Percentiles rank a stretch among this genome's conserved stretches.
Conservation (phyloP, 2,113 vertebrate genomes). For the Caranx ignobilis region DNA sequence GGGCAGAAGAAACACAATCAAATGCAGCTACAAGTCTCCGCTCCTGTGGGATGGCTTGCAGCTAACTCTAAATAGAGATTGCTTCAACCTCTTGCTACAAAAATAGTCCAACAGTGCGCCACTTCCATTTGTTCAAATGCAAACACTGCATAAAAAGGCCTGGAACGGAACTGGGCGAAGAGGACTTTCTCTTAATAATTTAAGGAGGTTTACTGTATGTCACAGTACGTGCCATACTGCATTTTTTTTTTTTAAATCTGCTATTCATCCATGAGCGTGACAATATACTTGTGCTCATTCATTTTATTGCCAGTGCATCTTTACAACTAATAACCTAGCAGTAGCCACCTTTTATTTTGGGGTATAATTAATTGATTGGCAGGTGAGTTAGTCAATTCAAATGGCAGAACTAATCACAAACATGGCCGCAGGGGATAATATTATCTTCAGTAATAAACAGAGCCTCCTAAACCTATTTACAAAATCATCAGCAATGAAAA, state of each 20-base stretch:
- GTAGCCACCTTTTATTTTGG: neutral
- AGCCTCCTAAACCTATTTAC: neutral
- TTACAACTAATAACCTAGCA: neutral
- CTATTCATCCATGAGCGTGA: too few relatives aligned
- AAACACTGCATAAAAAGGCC: conserved; percentile 2
- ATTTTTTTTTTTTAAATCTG: too few relatives aligned
- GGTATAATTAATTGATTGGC: conserved; percentile 3
- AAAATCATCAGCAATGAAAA: neutral
- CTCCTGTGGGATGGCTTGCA: conserved; percentile 65
- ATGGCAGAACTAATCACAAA: neutral
- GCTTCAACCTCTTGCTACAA: conserved; percentile 40
- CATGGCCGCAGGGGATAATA: neutral
- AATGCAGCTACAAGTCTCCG: conserved; percentile 46
- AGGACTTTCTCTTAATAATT: neutral
- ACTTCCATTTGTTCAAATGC: conserved; percentile 45
- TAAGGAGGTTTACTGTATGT: neutral
- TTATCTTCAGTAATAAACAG: neutral
- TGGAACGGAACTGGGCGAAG: neutral
- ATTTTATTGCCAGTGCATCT: neutral
- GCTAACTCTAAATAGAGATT: conserved; percentile 55
- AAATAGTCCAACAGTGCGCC: conserved; percentile 29
- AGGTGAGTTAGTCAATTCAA: neutral
- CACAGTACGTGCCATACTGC: too few relatives aligned
- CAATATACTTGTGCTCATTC: too few relatives aligned
- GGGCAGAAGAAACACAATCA: conserved; percentile 65